phyloP scores from a whole-genome alignment of 2,113 vertebrate species.

The Prionailurus viverrinus region DNA sequence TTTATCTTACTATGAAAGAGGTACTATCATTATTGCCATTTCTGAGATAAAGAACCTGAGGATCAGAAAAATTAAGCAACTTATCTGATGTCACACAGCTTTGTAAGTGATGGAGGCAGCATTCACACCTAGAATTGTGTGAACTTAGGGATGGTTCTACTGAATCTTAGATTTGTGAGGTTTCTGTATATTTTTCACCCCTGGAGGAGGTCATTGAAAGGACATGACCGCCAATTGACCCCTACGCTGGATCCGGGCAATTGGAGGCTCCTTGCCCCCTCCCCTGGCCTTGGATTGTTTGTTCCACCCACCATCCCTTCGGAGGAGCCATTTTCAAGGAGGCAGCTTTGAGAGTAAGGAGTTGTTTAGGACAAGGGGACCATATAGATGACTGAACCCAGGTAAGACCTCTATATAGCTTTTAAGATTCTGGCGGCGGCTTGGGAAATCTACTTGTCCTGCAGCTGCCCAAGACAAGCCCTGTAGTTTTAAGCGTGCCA shows the following conservation, averaged over 20 bases:
- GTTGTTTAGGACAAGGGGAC: background rate
- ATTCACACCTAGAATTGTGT: background rate
- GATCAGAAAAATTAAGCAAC: background rate
- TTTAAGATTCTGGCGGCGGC: background rate
- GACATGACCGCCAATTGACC: background rate
- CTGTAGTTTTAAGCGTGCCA: background rate
- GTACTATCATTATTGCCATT: background rate
- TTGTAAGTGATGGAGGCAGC: background rate
- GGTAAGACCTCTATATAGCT: background rate
- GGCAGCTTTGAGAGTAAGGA: background rate
- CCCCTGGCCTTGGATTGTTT: background rate
- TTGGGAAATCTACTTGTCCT: background rate
- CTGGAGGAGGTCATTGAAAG: background rate
- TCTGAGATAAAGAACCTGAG: background rate
- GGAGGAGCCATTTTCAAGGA: background rate
- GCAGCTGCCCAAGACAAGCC: background rate
- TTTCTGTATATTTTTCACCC: background rate
- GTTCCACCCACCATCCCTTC: accelerated
- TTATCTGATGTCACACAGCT: background rate
- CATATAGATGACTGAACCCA: background rate
- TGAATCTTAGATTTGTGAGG: background rate
- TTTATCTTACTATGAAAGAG: background rate
- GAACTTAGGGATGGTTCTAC: background rate
- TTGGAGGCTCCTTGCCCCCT: accelerated
- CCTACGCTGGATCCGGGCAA: accelerated